These are phyloP conservation scores for Catocala sponsa DNA, from an alignment of 2,888 invertebrate species.

Conservation along the genomic window DNA sequence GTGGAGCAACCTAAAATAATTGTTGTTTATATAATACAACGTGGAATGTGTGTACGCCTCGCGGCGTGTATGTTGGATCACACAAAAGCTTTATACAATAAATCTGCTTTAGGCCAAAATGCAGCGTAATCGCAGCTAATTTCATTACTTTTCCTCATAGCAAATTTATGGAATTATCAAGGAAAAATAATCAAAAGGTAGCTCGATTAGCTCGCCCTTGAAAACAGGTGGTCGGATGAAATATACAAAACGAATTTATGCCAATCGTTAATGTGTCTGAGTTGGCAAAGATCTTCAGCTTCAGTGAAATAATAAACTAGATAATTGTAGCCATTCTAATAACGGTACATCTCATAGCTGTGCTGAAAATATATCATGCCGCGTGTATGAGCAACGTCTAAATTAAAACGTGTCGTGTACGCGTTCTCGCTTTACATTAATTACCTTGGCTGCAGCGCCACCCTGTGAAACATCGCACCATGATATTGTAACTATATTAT, in stretches of 20 bases:
- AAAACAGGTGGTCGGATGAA: constrained; percentile 31
- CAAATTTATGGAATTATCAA: constrained; percentile 9
- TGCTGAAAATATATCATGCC: constrained; percentile 74
- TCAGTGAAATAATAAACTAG: constrained; percentile 50
- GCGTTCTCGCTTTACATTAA: constrained; percentile 57
- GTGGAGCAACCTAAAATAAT: constrained; percentile 54
- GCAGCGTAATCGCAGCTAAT: constrained; percentile 28
- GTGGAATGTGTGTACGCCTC: constrained; percentile 44
- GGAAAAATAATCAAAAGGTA: constrained; percentile 29
- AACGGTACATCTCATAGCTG: constrained; percentile 64
- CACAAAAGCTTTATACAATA: constrained; percentile 54
- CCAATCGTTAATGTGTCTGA: constrained; percentile 48
- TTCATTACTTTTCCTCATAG: constrained; percentile 33
- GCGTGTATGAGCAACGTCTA: constrained; percentile 65
- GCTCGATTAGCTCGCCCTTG: constrained; percentile 27
- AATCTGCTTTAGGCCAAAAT: constrained; percentile 44
- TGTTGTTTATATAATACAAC: constrained; percentile 48
- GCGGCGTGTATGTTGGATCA: constrained; percentile 43
- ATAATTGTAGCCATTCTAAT: constrained; percentile 61
- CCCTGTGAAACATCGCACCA: constrained; percentile 79
- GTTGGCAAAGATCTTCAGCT: constrained; percentile 54
- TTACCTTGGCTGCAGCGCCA: constrained; percentile 85
- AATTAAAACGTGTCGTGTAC: constrained; percentile 63
- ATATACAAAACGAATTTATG: constrained; percentile 42
- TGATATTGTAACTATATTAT: constrained; percentile 58